These are phyloP conservation scores for Coronaproctus castanopsis DNA, from an alignment of 2,888 invertebrate genomes.

Conservation along the genomic window DNA sequence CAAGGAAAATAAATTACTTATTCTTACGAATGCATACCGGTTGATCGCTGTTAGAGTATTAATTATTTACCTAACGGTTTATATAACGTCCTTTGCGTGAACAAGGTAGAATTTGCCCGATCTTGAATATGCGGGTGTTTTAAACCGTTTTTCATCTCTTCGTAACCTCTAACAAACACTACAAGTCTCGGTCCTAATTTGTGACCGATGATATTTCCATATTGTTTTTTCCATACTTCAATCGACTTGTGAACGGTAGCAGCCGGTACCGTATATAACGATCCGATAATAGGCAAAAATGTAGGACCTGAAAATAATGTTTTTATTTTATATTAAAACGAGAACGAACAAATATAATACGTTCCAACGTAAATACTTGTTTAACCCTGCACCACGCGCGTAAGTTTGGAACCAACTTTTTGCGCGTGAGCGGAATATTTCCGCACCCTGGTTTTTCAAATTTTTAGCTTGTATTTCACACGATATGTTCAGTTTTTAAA, in stretches of 20 bases:
- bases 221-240: conserved; percentile 4
- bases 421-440: no score
- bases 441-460: no score
- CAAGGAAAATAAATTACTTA: no score
- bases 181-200: background rate
- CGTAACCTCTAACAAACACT: background rate
- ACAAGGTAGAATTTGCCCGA: background rate
- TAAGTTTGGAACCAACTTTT: no score
- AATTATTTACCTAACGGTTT: conserved; percentile 1
- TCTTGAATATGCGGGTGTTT: conserved; percentile 6
- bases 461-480: no score
- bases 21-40: no score
- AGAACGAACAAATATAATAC: no score
- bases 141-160: conserved; percentile 1
- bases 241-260: background rate
- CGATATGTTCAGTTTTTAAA: no score
- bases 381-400: no score
- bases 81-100: background rate
- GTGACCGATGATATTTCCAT: conserved; percentile 6
- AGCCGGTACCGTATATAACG: background rate
- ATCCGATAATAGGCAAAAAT: conserved; percentile 1
- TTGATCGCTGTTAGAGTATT: no score
- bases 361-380: no score
- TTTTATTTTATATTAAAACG: no score
- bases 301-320: background rate